Conservation (phyloP, 1,140 invertebrate species). For the Calosoma granatense region DNA sequence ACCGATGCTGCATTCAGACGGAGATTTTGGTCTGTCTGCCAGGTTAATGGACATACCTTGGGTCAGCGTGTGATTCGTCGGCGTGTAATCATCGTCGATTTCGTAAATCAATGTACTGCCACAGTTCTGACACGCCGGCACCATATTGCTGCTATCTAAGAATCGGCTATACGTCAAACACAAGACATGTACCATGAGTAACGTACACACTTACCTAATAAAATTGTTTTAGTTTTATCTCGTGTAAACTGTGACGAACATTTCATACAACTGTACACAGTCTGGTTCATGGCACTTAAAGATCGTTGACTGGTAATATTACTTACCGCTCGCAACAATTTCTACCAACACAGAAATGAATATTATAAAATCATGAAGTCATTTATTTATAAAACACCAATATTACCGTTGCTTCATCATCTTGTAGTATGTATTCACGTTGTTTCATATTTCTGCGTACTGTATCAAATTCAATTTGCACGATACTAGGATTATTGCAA, state of each 20-base stretch:
- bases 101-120: slow-evolving; percentile 45
- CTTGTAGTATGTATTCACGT: slow-evolving; percentile 45
- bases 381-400: slow-evolving; percentile 29
- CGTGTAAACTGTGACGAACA: slow-evolving; percentile 47
- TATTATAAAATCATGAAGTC: no score
- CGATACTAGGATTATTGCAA: slow-evolving; percentile 34
- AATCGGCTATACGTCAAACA: no score
- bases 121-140: slow-evolving; percentile 45
- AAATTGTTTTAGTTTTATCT: slow-evolving; percentile 36
- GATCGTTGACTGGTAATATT: slow-evolving; percentile 32
- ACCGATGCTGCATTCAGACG: slow-evolving; percentile 29
- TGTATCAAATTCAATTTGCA: slow-evolving; percentile 52
- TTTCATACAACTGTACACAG: slow-evolving; percentile 50
- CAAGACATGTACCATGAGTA: no score
- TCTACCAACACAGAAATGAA: no score
- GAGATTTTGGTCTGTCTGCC: slow-evolving; percentile 25
- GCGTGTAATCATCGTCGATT: slow-evolving; percentile 25
- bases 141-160: no score
- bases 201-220: no score
- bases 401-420: slow-evolving; percentile 37
- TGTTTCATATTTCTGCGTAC: slow-evolving; percentile 42
- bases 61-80: slow-evolving; percentile 4
- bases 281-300: slow-evolving; percentile 40
- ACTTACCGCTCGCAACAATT: background rate
- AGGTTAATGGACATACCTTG: background rate